Evolutionary conservation across 2,888 invertebrate species (phyloP).

Genomic region (Polydrusus tereticollis): DNA sequence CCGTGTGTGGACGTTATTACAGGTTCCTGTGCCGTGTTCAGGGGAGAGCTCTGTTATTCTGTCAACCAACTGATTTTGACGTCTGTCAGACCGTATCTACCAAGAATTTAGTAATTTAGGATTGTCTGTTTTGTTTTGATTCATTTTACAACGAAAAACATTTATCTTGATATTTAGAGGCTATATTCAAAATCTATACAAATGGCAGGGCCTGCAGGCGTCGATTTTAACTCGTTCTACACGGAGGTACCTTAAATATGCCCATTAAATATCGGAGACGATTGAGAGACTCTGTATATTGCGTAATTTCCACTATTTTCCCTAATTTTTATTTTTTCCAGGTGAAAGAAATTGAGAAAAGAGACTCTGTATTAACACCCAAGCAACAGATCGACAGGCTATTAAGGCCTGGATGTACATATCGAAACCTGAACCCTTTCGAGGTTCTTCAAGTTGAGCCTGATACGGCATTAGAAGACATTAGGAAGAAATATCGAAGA

Average conservation of each 20-base stretch:
- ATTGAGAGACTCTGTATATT: conserved; percentile 24
- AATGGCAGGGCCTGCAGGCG: conserved; percentile 49
- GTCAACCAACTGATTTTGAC: too few species aligned
- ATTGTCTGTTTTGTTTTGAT: too few species aligned
- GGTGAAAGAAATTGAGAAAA: conserved; percentile 99
- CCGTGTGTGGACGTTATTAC: too few species aligned
- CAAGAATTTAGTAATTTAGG: too few species aligned
- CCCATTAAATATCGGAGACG: neutral
- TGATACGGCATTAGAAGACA: conserved; percentile 88
- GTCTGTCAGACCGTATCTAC: too few species aligned
- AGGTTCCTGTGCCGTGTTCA: too few species aligned
- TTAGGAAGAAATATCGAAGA: conserved; percentile 94
- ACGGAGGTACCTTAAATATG: conserved; percentile 75
- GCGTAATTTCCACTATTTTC: conserved; percentile 18
- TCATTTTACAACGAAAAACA: neutral
- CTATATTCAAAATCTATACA: neutral
- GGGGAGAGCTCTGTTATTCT: too few species aligned
- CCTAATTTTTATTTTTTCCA: conserved; percentile 62
- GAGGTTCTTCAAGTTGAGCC: conserved; percentile 94
- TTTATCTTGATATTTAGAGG: too few species aligned
- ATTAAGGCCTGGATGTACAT: conserved; percentile 95
- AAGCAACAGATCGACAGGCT: conserved; percentile 97
- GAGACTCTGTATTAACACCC: conserved; percentile 96
- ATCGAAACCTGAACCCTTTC: conserved; percentile 98
- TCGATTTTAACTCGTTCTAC: conserved; percentile 83